These are phyloP conservation scores for Epicauta chinensis DNA, from an alignment of 1,140 invertebrate genomes.

Conservation along the genomic window DNA sequence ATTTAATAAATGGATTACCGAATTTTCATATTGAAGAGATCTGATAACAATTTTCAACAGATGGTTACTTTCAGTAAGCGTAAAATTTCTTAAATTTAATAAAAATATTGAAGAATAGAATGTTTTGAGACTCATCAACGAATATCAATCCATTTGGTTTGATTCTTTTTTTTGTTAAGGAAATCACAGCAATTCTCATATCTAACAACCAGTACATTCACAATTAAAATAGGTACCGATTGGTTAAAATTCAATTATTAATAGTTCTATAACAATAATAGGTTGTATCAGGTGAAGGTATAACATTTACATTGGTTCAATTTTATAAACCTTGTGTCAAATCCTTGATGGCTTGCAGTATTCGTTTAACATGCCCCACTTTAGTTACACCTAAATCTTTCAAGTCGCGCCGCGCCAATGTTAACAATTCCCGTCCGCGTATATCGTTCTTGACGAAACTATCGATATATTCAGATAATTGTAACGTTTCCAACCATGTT, in stretches of 20 bases:
- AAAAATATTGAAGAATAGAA: conserved; percentile 8
- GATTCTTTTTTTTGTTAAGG: conserved; percentile 1
- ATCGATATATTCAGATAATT: conserved; percentile 80
- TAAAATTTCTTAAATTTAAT: too few species aligned
- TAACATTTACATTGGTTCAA: neutral
- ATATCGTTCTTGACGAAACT: conserved; percentile 87
- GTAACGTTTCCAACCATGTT: conserved; percentile 81
- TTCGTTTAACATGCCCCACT: conserved; percentile 90
- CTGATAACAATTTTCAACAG: neutral
- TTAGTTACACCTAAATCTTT: conserved; percentile 89
- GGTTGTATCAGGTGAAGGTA: neutral
- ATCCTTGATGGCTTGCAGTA: conserved; percentile 88
- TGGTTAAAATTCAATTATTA: too few species aligned
- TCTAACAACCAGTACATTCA: conserved; percentile 18
- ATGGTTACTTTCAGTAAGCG: too few species aligned
- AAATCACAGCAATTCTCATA: conserved; percentile 24
- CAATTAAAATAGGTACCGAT: conserved; percentile 8
- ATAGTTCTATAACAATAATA: neutral
- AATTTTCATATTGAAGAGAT: neutral
- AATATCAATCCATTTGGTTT: neutral
- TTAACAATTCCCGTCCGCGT: conserved; percentile 80
- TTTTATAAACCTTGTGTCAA: conserved; percentile 46
- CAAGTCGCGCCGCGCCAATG: conserved; percentile 76
- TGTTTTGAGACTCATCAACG: too few species aligned
- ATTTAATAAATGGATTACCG: too few species aligned